Conservation (phyloP, 2,888 invertebrate species). For the Fabriciana adippe region DNA sequence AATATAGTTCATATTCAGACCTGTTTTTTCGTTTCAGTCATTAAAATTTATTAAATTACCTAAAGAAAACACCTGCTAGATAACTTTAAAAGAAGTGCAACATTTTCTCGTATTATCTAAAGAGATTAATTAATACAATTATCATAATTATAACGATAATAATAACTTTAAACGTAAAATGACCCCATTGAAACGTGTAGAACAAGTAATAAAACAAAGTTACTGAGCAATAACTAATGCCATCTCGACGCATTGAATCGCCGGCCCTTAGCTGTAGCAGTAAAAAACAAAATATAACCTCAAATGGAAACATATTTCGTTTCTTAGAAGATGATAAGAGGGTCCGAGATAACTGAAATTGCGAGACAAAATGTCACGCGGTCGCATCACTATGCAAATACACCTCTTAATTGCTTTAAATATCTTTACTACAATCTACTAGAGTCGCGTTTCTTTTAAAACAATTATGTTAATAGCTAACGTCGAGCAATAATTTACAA, state of each 20-base stretch:
- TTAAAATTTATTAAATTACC: too few species aligned
- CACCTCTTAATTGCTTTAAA: slow-evolving; percentile 63
- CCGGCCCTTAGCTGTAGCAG: slow-evolving; percentile 49
- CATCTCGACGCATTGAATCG: slow-evolving; percentile 58
- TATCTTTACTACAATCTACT: slow-evolving; percentile 72
- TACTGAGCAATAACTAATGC: slow-evolving; percentile 59
- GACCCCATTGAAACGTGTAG: slow-evolving; percentile 54
- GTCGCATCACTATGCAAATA: slow-evolving; percentile 73
- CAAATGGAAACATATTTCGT: slow-evolving; percentile 57
- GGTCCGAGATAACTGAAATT: slow-evolving; percentile 62
- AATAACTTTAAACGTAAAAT: background rate
- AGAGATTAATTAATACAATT: too few species aligned
- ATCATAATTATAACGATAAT: too few species aligned
- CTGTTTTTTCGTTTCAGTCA: too few species aligned
- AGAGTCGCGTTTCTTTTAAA: slow-evolving; percentile 73
- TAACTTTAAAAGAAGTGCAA: too few species aligned
- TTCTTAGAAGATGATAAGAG: slow-evolving; percentile 61
- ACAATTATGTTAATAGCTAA: slow-evolving; percentile 73
- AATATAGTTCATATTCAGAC: too few species aligned
- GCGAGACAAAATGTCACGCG: slow-evolving; percentile 63
- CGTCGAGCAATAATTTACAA: slow-evolving; percentile 69
- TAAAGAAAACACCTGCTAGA: too few species aligned
- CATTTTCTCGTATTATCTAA: too few species aligned
- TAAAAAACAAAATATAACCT: slow-evolving; percentile 55
- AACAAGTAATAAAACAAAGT: slow-evolving; percentile 68